Conservation (phyloP, 2,888 invertebrate species). For the Anthoptus insignis region DNA sequence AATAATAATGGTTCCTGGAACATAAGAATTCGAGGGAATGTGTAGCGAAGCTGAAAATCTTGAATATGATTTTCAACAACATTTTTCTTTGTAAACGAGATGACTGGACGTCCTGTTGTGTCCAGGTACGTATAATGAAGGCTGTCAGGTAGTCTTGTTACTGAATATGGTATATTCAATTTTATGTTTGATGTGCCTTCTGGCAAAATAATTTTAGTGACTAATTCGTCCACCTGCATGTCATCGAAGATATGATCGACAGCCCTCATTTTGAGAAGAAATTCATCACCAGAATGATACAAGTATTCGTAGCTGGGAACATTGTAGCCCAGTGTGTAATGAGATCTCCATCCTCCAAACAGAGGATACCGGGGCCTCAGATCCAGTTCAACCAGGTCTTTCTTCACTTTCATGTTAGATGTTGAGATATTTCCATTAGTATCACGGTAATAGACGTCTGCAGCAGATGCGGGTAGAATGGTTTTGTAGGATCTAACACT, state of each 20-base stretch:
- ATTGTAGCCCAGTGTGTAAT: slow-evolving; percentile 98
- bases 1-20: slow-evolving; percentile 98
- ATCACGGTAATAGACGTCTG: slow-evolving; percentile 98
- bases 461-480: slow-evolving; percentile 94
- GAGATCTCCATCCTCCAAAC: slow-evolving; percentile 99
- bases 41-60: slow-evolving; percentile 96
- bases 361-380: slow-evolving; percentile 98
- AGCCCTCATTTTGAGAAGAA: slow-evolving; percentile 96
- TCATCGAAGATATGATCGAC: slow-evolving; percentile 99
- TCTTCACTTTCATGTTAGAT: slow-evolving; percentile 95
- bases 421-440: slow-evolving; percentile 99
- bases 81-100: slow-evolving; percentile 93
- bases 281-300: slow-evolving; percentile 92
- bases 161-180: slow-evolving; percentile 93
- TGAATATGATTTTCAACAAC: slow-evolving; percentile 99
- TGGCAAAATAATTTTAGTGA: slow-evolving; percentile 96
- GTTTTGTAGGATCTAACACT: slow-evolving; percentile 98
- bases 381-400: slow-evolving; percentile 98
- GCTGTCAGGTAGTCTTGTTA: slow-evolving; percentile 91
- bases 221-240: slow-evolving; percentile 96
- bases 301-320: slow-evolving; percentile 99
- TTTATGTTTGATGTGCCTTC: slow-evolving; percentile 96
- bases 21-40: slow-evolving; percentile 94
- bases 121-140: slow-evolving; percentile 98
- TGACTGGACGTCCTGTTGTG: slow-evolving; percentile 96